phyloP scores from a whole-genome alignment of 2,888 invertebrate species.

The Chesias legatella region DNA sequence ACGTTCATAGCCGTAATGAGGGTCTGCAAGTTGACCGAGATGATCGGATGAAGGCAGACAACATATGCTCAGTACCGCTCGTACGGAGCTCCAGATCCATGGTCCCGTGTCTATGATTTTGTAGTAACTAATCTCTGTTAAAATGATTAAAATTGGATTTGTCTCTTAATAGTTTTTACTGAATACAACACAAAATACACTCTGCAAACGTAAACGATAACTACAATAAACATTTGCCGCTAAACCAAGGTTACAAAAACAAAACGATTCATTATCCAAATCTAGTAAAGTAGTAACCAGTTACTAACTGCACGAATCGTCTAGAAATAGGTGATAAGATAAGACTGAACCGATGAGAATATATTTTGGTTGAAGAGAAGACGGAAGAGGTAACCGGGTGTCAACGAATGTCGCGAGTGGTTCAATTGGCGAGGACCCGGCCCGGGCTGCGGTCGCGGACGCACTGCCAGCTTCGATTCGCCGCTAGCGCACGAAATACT shows the following conservation, averaged over 20 bases:
- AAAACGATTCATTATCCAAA: slow-evolving; percentile 2
- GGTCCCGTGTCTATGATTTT: slow-evolving; percentile 52
- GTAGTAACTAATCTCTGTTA: slow-evolving; percentile 31
- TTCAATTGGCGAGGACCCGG: slow-evolving; percentile 46
- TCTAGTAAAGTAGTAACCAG: neutral
- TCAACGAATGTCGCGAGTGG: slow-evolving; percentile 13
- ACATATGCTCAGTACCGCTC: slow-evolving; percentile 63
- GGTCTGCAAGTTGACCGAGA: slow-evolving; percentile 57
- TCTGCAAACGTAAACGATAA: slow-evolving; percentile 13
- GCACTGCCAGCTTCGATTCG: slow-evolving; percentile 56
- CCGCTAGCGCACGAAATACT: slow-evolving; percentile 51
- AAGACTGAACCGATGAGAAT: slow-evolving; percentile 11
- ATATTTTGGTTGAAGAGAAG: slow-evolving; percentile 16
- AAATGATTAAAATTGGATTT: slow-evolving; percentile 5
- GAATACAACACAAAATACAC: neutral
- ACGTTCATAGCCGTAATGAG: slow-evolving; percentile 52
- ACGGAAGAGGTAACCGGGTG: slow-evolving; percentile 19
- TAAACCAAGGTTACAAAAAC: slow-evolving; percentile 21
- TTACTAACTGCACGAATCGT: neutral
- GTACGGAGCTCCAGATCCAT: slow-evolving; percentile 54
- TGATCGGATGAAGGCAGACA: slow-evolving; percentile 64
- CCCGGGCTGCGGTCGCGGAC: slow-evolving; percentile 61
- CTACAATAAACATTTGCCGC: slow-evolving; percentile 12
- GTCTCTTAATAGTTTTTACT: neutral
- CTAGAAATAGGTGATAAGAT: slow-evolving; percentile 6